Evolutionary conservation across 2,797 vertebrate species (phyloP), one percentile per base, ranked within the genome.

Genomic region (Myotis planiceps): DNA sequence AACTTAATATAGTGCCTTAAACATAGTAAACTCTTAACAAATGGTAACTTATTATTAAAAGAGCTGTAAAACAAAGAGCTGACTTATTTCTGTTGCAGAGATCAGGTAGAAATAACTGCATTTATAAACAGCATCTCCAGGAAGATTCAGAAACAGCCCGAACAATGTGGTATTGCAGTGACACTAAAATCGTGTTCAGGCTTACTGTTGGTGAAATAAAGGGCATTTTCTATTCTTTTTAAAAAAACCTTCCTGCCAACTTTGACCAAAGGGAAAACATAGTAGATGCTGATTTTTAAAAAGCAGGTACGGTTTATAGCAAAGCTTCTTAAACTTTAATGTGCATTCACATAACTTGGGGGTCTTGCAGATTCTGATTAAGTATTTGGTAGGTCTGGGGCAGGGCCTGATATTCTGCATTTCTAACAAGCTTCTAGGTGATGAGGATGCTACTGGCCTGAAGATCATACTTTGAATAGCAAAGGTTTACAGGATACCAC

Each of bases 201-300:
- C 58, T 86, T 94, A 63, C 85, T 94, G 29, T 9, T 92, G 29
- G 80, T 89, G 51, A 94, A 92, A 88, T 84, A 90, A 83, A 94
- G 76, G 66, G 9, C 13, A 83, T 79, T 25, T 90, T 75, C 71
- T 74, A 76, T 75, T 47, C 16, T 85, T 92, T 45, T 65, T 58
- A 21, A 39, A 82, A 39, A 82, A 92, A 39, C 3, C 16, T 83
- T 90, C 45, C 37, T 80, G 32, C 13, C 63, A 93, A 74, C 39
- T 95, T 29, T 89, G 32, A 63, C 80, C 34, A 91, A 95, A 60
- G 42, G 13, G 14, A 66, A 79, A 88, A 3, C 39, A 53, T 0
- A 94, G 32, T 5, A 83, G 69, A 75, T 68, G 32, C 29, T 90
- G 21, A 79, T 42, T 90, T 90, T 63, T 82, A 60, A 95, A 82